phyloP scores from a whole-genome alignment of 2,797 vertebrate species.

The Oreochromis grahami region DNA sequence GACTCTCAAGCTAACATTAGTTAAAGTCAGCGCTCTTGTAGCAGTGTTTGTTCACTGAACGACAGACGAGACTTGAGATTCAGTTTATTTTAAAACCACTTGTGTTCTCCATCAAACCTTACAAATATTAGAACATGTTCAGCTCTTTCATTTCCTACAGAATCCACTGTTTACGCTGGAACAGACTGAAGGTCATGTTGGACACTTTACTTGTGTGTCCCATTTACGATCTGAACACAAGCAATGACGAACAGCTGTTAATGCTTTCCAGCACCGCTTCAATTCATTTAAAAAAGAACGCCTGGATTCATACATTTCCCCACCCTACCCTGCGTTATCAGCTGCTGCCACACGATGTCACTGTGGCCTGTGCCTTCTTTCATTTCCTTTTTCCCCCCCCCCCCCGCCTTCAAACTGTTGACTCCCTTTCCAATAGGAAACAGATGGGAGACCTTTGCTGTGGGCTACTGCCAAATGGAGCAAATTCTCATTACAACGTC shows the following conservation, averaged over 20 bases:
- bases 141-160: background rate
- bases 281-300: background rate
- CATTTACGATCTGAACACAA: background rate
- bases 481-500: constrained; percentile 70
- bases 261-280: background rate
- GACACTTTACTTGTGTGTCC: background rate
- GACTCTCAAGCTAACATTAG: background rate
- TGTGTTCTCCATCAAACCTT: background rate
- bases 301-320: background rate
- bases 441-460: constrained; percentile 71
- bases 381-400: background rate
- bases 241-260: background rate
- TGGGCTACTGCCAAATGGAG: constrained; percentile 69
- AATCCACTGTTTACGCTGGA: background rate
- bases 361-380: constrained; percentile 39
- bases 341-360: constrained; percentile 53
- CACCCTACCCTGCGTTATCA: constrained; percentile 7
- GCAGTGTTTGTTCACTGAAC: background rate
- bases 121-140: background rate
- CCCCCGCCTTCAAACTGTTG: constrained; percentile 44
- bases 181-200: background rate
- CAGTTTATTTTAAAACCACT: background rate
- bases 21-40: background rate
- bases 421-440: constrained; percentile 58
- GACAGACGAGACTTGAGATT: background rate